Percentiles rank a stretch among this genome's conserved stretches.
phyloP scores from a whole-genome alignment of 2,113 vertebrate genomes.

The Zosterops pallidus region DNA sequence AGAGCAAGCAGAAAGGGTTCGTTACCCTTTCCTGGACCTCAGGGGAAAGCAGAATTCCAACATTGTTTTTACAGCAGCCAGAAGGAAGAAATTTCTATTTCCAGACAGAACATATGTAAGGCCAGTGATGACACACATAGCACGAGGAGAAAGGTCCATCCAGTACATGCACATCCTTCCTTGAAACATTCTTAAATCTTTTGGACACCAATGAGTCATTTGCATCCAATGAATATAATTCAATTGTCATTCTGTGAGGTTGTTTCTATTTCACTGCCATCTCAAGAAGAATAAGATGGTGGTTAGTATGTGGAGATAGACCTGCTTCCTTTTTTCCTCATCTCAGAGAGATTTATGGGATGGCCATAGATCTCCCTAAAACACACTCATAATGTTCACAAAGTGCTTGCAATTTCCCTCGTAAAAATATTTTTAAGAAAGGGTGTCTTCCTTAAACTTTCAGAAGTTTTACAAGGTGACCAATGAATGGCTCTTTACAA shows the following conservation, averaged over 20 bases:
- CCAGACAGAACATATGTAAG: neutral
- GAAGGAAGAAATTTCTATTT: neutral
- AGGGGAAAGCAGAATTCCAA: neutral
- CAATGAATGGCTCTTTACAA: neutral
- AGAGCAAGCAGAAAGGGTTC: neutral
- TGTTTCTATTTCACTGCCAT: neutral
- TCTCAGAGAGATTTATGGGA: neutral
- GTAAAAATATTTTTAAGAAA: neutral
- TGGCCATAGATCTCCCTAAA: neutral
- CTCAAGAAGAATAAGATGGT: neutral
- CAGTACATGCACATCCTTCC: neutral
- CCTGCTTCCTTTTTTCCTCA: neutral
- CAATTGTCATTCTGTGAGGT: neutral
- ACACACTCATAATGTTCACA: neutral
- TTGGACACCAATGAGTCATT: neutral
- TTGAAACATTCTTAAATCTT: neutral
- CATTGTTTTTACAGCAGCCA: neutral
- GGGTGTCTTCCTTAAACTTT: neutral
- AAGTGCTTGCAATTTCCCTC: neutral
- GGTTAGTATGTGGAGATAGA: neutral
- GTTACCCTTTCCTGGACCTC: neutral
- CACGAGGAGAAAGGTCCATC: neutral
- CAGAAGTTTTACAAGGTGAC: neutral
- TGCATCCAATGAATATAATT: neutral
- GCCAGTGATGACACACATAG: neutral